phyloP scores from a whole-genome alignment of 1,140 invertebrate genomes.

The Heliconius melpomene region DNA sequence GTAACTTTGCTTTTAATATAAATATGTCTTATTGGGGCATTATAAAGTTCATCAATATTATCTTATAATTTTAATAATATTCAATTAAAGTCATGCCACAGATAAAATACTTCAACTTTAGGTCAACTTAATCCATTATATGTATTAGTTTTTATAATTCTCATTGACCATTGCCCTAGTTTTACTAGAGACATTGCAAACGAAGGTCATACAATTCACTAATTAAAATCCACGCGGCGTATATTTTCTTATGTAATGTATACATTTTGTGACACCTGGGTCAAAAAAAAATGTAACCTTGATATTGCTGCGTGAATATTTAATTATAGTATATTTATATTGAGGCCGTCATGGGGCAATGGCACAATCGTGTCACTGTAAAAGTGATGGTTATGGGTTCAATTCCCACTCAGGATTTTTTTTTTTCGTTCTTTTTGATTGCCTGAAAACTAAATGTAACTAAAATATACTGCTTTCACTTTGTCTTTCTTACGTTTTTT shows the following conservation, averaged over 20 bases:
- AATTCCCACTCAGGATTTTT: no score
- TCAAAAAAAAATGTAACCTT: neutral
- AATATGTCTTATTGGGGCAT: no score
- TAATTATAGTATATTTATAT: neutral
- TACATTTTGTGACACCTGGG: neutral
- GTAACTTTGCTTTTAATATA: no score
- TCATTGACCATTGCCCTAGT: neutral
- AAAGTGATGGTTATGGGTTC: no score
- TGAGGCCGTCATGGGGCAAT: no score
- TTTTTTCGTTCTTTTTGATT: no score
- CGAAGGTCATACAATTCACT: neutral
- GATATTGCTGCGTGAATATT: neutral
- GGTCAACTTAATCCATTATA: neutral
- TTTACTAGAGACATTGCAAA: neutral
- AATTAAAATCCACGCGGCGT: neutral
- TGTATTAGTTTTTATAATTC: neutral
- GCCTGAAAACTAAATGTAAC: no score
- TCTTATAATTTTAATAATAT: neutral
- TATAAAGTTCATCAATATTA: neutral
- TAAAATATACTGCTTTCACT: neutral
- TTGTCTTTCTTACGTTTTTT: neutral
- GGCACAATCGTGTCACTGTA: no score
- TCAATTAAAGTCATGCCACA: neutral
- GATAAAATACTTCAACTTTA: neutral
- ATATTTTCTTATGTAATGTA: neutral